Percentiles rank a stretch among this genome's conserved stretches.
Conservation (phyloP, 2,888 invertebrate species). For the Timema cristinae region DNA sequence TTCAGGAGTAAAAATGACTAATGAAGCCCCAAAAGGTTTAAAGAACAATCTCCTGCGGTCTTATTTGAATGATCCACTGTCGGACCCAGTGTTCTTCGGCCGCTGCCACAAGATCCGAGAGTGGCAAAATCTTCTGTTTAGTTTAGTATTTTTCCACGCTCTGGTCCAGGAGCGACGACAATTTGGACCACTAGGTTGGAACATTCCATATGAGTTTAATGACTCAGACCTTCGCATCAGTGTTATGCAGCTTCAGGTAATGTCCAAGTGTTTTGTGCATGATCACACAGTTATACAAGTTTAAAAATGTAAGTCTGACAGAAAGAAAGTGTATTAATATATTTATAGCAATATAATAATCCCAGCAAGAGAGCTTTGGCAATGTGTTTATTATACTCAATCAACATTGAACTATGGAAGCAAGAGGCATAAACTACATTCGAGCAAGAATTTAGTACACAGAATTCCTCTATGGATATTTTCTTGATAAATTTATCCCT, state of each 20-base stretch:
- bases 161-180: conserved; percentile 85
- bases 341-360: neutral
- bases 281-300: neutral
- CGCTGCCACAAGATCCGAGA: conserved; percentile 51
- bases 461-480: no score
- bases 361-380: neutral
- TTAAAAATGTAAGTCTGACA: no score
- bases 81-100: conserved; percentile 73
- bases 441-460: no score
- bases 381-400: no score
- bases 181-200: conserved; percentile 94
- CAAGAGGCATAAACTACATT: no score
- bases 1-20: conserved; percentile 89
- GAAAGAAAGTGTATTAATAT: neutral
- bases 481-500: no score
- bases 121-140: conserved; percentile 80
- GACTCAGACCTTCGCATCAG: conserved; percentile 87
- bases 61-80: conserved; percentile 83
- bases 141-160: conserved; percentile 91
- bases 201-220: conserved; percentile 93
- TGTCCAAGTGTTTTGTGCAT: neutral
- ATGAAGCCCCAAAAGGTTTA: conserved; percentile 90
- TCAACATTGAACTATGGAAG: no score
- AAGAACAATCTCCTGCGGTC: conserved; percentile 83
- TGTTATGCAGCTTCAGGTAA: conserved; percentile 74